Percentiles rank a stretch among this genome's conserved stretches.
Evolutionary conservation across 1,140 invertebrate genomes (phyloP).

Genomic region (Trichonephila inaurata): DNA sequence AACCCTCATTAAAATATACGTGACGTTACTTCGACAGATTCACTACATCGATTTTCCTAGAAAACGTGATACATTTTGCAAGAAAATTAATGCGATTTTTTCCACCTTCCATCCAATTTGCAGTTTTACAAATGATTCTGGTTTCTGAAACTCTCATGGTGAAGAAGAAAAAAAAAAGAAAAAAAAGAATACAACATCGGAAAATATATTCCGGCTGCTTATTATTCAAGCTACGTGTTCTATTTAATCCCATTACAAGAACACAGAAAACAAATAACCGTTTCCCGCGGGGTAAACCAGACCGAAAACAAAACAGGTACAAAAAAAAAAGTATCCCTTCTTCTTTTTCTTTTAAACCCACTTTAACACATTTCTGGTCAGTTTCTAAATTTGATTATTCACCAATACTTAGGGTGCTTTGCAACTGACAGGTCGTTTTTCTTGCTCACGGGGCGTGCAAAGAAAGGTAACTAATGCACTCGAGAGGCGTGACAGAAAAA

Average conservation of each 20-base stretch:
- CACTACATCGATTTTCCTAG: too few species aligned
- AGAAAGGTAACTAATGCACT: background rate
- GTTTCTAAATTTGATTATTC: slow-evolving; percentile 36
- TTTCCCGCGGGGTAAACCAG: background rate
- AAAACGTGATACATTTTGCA: background rate
- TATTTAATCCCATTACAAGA: slow-evolving; percentile 7
- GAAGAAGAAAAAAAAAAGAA: background rate
- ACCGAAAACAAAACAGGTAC: background rate
- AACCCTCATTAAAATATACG: too few species aligned
- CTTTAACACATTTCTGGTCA: slow-evolving; percentile 38
- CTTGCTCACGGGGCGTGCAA: background rate
- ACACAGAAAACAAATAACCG: slow-evolving; percentile 8
- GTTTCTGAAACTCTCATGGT: too few species aligned
- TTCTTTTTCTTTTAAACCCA: background rate
- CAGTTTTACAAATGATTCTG: too few species aligned
- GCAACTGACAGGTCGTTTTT: background rate
- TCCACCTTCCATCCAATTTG: too few species aligned
- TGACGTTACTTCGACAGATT: too few species aligned
- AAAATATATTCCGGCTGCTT: background rate
- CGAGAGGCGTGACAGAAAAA: slow-evolving; percentile 17
- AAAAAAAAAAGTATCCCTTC: background rate
- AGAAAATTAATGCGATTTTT: background rate
- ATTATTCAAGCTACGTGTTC: slow-evolving; percentile 27
- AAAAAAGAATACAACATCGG: background rate
- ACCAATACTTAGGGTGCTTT: slow-evolving; percentile 1